Evolutionary conservation across 2,113 vertebrate species (phyloP), one percentile per base, ranked within the genome.

Genomic region (Aplodontia rufa): DNA sequence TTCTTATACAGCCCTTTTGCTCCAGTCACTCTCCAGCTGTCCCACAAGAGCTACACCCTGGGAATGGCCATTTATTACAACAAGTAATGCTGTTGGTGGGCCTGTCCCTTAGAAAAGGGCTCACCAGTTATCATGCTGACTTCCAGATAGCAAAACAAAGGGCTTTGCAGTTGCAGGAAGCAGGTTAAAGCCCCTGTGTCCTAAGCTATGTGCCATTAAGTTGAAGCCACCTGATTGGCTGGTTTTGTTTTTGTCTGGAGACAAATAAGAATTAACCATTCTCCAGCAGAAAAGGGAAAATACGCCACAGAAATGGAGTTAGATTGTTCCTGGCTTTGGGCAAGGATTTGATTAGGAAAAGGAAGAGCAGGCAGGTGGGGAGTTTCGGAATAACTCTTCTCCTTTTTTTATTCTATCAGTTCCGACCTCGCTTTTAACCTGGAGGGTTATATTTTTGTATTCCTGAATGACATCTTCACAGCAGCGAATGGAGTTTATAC

Each of bases 391-490:
- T 78, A 64, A 96, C 40, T 51, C 1, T n/a, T 35, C 60, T 72
- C 22, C 20, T 71, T 75, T 19, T 47, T 69, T 2, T 94, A 53
- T 89, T 96, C 49, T 95, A n/a, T 37, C 95, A 99, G 99, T 85
- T 99, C 99, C 78, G 99, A 99, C 97, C 98, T 99, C 64, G 98
- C 99, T 87, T 99, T 99, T 94, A 99, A 98, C 93, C 88, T 99
- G 85, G 99, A 99, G 97, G 99, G 98, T 68, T 99, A 99, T 37
- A 78, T 94, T 0, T 99, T 99, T 90, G 99, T 99, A 37, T 98
- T 99, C 94, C 97, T 99, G 76, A 99, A 99, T 24, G 99, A 99
- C 91, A 95, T 99, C 96, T 99, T 99, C 98, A 99, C 99, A 45
- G 99, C 99, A 0, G 99, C 99, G 47, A 99, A 97, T 92, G 98